Evolutionary conservation across 2,113 vertebrate genomes (phyloP), one percentile per base, ranked within the genome.

Genomic region (Tetrao urogallus): DNA sequence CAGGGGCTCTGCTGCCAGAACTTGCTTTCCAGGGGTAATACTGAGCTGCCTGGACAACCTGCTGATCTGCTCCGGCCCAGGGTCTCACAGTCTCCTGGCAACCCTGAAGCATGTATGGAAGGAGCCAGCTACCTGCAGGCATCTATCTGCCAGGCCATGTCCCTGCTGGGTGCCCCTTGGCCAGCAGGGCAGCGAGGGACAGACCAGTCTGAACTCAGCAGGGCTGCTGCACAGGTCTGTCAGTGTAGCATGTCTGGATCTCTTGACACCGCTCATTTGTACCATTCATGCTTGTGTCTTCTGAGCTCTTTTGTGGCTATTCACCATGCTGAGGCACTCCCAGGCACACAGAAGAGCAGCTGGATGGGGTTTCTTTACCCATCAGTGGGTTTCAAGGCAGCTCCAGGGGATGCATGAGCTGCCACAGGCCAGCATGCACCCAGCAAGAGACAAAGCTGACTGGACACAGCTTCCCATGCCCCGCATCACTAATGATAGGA

Each of bases 181-280:
- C 34, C n/a, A 13, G 67, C 64, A 32, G 0, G 13, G 8, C 0
- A 1, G 60, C 6, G 3, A 6, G 42, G 45, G 14, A 48, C 5
- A 18, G 36, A 40, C 32, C 3, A 20, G 4, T 6, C 70, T 60
- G 34, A 10, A 60, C 38, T 38, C 38, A 57, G 13, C 12, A 10
- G 21, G 48, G 65, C 8, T 43, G 24, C 8, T 0, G 0, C 15
- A 5, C 17, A 22, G 47, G 36, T 75, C 74, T 9, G 10, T 32
- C 67, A 40, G 8, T 50, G 13, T 57, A 63, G 38, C 47, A 58
- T 40, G 13, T 11, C 90, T 40, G 47, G 17, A 45, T 56, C 38
- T 65, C 13, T 42, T 25, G 16, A 4, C 9, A 24, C 4, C 89
- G 38, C 34, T 91, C 22, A 14, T 72, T 80, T 30, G 40, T 34